Evolutionary conservation across 2,888 invertebrate species (phyloP).

Genomic region (Notodonta ziczac): DNA sequence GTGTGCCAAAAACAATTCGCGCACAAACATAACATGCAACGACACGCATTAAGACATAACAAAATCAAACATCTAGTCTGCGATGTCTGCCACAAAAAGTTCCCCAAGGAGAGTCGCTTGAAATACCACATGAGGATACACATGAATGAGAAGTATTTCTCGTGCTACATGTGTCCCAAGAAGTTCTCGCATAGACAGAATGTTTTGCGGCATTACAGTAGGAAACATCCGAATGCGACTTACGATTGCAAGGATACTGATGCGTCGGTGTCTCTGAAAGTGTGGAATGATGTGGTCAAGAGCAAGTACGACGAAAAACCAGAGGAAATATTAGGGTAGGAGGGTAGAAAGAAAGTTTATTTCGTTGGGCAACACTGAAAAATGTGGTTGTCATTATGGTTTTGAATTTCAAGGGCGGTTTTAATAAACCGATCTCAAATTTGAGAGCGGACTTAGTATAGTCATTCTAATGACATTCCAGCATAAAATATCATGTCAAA

Average conservation of each 20-base stretch:
- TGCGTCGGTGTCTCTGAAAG: constrained; percentile 57
- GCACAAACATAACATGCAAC: constrained; percentile 64
- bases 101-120: constrained; percentile 63
- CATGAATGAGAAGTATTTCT: constrained; percentile 59
- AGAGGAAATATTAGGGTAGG: constrained; percentile 33
- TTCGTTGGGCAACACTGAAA: not conserved
- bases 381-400: not conserved
- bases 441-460: no score
- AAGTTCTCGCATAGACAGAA: constrained; percentile 69
- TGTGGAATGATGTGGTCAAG: constrained; percentile 55
- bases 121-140: constrained; percentile 68
- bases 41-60: constrained; percentile 56
- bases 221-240: constrained; percentile 61
- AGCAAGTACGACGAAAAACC: constrained; percentile 32
- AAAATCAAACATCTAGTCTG: constrained; percentile 60
- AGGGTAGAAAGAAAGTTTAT: not conserved
- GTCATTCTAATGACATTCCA: no score
- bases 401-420: no score
- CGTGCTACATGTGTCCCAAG: constrained; percentile 58
- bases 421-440: no score
- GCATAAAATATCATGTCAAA: no score
- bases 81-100: constrained; percentile 61
- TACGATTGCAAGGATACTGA: constrained; percentile 59
- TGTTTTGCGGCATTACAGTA: constrained; percentile 60
- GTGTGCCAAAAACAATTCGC: constrained; percentile 62